Evolutionary conservation across 2,797 vertebrate genomes (phyloP).

Genomic region (Pterois miles): DNA sequence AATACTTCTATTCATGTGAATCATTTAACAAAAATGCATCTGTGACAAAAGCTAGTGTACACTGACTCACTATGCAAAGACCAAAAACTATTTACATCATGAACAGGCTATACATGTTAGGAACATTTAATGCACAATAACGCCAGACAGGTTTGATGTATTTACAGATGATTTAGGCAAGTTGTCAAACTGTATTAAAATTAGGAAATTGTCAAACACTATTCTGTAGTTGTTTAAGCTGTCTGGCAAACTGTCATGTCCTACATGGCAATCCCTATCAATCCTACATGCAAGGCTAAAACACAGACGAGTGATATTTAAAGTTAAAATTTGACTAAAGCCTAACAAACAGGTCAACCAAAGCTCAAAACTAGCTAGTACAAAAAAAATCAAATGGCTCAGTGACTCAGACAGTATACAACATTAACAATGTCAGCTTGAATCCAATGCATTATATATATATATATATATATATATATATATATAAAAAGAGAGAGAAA

Average conservation of each 20-base stretch:
- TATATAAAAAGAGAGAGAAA: no score
- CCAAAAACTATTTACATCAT: slow-evolving; percentile 52
- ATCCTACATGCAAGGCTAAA: slow-evolving; percentile 12
- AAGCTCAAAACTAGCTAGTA: slow-evolving; percentile 36
- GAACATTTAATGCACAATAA: slow-evolving; percentile 11
- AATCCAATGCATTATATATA: slow-evolving; percentile 15
- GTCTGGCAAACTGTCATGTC: slow-evolving; percentile 40
- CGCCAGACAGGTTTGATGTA: slow-evolving; percentile 8
- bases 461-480: no score
- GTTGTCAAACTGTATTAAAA: neutral
- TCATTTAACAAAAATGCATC: slow-evolving; percentile 42
- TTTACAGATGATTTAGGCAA: slow-evolving; percentile 24
- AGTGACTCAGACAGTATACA: slow-evolving; percentile 44
- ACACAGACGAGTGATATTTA: slow-evolving; percentile 12
- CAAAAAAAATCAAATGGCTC: slow-evolving; percentile 56
- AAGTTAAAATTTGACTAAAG: slow-evolving; percentile 10
- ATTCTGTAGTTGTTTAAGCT: neutral
- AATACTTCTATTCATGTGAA: slow-evolving; percentile 50
- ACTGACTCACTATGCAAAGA: slow-evolving; percentile 8
- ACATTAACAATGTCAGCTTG: slow-evolving; percentile 23
- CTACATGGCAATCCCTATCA: neutral
- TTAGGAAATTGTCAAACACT: slow-evolving; percentile 1
- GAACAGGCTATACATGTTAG: slow-evolving; percentile 20
- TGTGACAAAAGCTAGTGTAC: slow-evolving; percentile 37
- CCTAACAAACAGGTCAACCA: neutral